Conservation (phyloP, 2,888 invertebrate genomes). For the Cryptus armator region DNA sequence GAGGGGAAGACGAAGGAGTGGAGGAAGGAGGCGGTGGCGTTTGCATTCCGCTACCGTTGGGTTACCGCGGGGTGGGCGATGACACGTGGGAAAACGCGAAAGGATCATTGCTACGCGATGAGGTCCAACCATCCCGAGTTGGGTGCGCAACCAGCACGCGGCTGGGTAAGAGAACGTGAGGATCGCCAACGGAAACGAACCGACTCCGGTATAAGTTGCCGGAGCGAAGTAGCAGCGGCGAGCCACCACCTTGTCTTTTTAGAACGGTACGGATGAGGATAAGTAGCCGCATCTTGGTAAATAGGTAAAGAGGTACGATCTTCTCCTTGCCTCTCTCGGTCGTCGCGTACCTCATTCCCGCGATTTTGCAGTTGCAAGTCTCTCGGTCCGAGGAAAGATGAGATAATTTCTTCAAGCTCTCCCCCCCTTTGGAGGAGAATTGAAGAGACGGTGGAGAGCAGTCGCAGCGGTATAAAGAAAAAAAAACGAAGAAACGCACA, state of each 20-base stretch:
- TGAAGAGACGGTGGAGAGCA: background rate
- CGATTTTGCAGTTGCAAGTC: slow-evolving; percentile 16
- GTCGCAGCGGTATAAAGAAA: no score
- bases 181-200: slow-evolving; percentile 58
- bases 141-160: slow-evolving; percentile 53
- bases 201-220: slow-evolving; percentile 48
- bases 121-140: slow-evolving; percentile 50
- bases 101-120: slow-evolving; percentile 70
- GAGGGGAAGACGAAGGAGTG: slow-evolving; percentile 4
- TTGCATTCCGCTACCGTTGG: slow-evolving; percentile 73
- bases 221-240: slow-evolving; percentile 45
- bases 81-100: slow-evolving; percentile 82
- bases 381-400: background rate
- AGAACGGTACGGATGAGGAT: slow-evolving; percentile 72
- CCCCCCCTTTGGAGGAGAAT: background rate
- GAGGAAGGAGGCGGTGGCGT: slow-evolving; percentile 68
- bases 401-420: background rate
- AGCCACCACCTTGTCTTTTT: slow-evolving; percentile 72
- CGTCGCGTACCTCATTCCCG: slow-evolving; percentile 22
- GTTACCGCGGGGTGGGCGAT: slow-evolving; percentile 60
- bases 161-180: slow-evolving; percentile 57
- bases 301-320: slow-evolving; percentile 78
- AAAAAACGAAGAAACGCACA: background rate
- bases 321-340: slow-evolving; percentile 64
- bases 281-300: slow-evolving; percentile 80